These are phyloP conservation scores for Pseudorectes ferrugineus DNA, from an alignment of 2,113 vertebrate genomes.

Conservation along the genomic window DNA sequence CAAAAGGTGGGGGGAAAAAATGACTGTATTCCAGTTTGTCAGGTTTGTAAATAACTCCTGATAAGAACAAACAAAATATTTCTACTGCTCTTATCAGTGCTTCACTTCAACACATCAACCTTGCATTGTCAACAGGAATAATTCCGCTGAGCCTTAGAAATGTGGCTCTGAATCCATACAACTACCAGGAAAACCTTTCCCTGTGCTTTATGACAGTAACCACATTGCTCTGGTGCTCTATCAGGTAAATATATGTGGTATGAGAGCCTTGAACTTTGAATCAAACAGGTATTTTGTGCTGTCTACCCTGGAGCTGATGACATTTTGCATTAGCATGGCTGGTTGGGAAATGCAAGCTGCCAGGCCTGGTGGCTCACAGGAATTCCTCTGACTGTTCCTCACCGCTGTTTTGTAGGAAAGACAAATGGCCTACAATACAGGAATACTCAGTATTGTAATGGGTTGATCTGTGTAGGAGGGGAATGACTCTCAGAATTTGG, in stretches of 20 bases:
- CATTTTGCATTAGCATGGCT: background rate
- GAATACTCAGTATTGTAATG: background rate
- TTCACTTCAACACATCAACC: background rate
- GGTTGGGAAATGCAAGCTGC: background rate
- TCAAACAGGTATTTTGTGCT: background rate
- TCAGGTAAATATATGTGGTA: background rate
- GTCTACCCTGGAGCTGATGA: background rate
- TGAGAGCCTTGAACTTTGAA: background rate
- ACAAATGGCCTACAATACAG: background rate
- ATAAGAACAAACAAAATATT: constrained; percentile 16
- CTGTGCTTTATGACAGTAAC: background rate
- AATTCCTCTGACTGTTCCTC: background rate
- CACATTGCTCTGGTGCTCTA: background rate
- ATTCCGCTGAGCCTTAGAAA: constrained; percentile 12
- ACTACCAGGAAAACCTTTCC: background rate
- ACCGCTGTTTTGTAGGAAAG: background rate
- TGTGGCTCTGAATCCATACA: background rate
- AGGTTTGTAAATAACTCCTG: constrained; percentile 32
- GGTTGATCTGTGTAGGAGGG: background rate
- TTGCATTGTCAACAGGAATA: constrained; percentile 46
- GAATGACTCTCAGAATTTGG: background rate
- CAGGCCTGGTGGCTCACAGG: background rate
- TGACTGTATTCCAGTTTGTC: background rate
- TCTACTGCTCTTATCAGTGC: constrained; percentile 1
- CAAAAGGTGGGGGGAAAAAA: background rate